These are phyloP conservation scores for Amniataba percoides DNA, from an alignment of 2,797 vertebrate genomes.

Conservation along the genomic window DNA sequence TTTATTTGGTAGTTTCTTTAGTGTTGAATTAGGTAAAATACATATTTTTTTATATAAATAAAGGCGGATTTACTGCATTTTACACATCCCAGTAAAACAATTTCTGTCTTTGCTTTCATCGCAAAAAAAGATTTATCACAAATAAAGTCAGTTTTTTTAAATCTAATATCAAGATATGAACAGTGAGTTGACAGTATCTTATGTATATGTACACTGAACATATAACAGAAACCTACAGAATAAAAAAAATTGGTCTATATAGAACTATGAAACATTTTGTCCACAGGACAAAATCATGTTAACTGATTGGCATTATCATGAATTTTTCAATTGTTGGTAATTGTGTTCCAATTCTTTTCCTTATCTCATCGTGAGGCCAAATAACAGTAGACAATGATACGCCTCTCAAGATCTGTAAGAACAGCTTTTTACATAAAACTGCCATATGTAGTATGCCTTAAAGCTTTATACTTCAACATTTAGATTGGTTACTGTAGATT, in stretches of 20 bases:
- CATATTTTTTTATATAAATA: background rate
- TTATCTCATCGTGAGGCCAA: background rate
- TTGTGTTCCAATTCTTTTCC: accelerated
- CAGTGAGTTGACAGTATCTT: background rate
- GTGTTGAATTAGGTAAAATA: background rate
- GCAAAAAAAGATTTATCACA: background rate
- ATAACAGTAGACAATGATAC: background rate
- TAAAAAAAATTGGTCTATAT: background rate
- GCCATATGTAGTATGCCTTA: too few species aligned
- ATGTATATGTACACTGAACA: background rate
- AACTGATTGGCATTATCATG: background rate
- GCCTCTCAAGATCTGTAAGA: background rate
- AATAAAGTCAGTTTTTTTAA: conserved; percentile 1
- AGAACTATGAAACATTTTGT: background rate
- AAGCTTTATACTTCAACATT: background rate
- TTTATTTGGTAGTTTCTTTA: background rate
- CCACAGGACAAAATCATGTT: background rate
- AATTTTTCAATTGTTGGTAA: background rate
- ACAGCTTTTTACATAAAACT: background rate
- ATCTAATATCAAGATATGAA: background rate
- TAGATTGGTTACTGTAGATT: background rate
- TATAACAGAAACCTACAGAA: background rate
- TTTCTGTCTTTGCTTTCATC: background rate
- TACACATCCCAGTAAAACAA: background rate
- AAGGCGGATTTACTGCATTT: background rate